A percentile compares a stretch with the other conserved stretches of the same genome.
These are phyloP conservation scores for Brachyrhaphis roseni DNA, from an alignment of 2,797 vertebrate species.

Conservation along the genomic window DNA sequence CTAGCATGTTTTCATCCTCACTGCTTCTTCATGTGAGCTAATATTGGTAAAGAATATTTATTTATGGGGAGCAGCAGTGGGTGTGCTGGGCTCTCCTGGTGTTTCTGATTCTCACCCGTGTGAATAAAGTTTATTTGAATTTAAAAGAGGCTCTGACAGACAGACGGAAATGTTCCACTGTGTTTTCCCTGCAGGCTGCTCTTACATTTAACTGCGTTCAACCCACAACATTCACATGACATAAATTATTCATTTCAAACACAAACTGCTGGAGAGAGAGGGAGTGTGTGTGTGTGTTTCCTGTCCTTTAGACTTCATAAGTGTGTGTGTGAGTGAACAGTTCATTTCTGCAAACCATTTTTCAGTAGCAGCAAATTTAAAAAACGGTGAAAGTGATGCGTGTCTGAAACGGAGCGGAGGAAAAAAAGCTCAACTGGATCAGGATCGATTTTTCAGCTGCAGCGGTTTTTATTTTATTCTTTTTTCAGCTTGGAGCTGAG, in stretches of 20 bases:
- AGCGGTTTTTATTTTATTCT: neutral
- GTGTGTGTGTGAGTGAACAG: conserved; percentile 31
- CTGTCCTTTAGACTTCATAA: conserved; percentile 9
- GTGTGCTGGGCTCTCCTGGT: neutral
- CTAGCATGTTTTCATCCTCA: neutral
- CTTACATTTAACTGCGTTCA: conserved; percentile 68
- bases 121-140: conserved; percentile 38
- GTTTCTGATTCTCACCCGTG: conserved; percentile 19
- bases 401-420: neutral
- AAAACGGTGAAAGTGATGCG: conserved; percentile 19
- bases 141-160: conserved; percentile 32
- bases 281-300: neutral
- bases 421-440: neutral
- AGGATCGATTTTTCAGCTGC: conserved; percentile 10
- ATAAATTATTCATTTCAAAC: conserved; percentile 69
- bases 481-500: neutral
- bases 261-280: conserved; percentile 12
- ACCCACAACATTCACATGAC: conserved; percentile 63
- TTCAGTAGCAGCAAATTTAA: conserved; percentile 19
- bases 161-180: conserved; percentile 46
- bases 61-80: neutral
- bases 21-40: neutral
- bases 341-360: conserved; percentile 5
- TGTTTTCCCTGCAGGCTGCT: conserved; percentile 65
- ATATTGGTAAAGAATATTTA: neutral